A percentile compares a stretch with the other conserved stretches of the same genome.
phyloP scores from a whole-genome alignment of 2,888 invertebrate species.

The Amiota minor region DNA sequence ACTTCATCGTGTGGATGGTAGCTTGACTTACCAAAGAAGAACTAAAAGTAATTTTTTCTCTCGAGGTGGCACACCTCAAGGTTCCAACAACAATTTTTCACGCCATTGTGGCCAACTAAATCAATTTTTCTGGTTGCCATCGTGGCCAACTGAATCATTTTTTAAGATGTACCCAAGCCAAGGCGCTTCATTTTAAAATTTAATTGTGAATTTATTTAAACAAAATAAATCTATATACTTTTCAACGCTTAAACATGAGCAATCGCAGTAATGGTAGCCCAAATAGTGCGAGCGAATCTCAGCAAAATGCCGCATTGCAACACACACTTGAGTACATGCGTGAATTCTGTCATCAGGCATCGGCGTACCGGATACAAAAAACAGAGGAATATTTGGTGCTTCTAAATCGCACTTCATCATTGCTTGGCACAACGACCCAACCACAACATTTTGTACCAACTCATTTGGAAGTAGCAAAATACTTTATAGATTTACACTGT shows the following conservation, averaged over 20 bases:
- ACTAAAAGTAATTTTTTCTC: too few species aligned
- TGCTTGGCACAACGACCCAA: conserved; percentile 61
- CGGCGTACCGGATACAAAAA: conserved; percentile 59
- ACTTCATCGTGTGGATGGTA: too few species aligned
- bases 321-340: conserved; percentile 65
- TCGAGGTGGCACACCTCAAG: too few species aligned
- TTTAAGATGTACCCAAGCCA: too few species aligned
- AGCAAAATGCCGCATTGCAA: conserved; percentile 47
- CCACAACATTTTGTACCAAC: conserved; percentile 60
- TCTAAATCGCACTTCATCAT: conserved; percentile 67
- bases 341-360: conserved; percentile 64
- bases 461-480: conserved; percentile 66
- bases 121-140: too few species aligned
- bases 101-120: too few species aligned
- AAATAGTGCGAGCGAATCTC: neutral
- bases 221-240: too few species aligned
- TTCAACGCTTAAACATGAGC: neutral
- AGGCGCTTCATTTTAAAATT: too few species aligned
- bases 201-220: too few species aligned
- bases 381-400: conserved; percentile 64
- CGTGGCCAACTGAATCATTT: too few species aligned
- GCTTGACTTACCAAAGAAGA: too few species aligned
- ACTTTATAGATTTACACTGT: conserved; percentile 70
- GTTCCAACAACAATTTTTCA: too few species aligned
- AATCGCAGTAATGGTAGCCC: neutral